A percentile compares a stretch with the other conserved stretches of the same genome.
Conservation (phyloP, 2,888 invertebrate species). For the Ctena decussata region DNA sequence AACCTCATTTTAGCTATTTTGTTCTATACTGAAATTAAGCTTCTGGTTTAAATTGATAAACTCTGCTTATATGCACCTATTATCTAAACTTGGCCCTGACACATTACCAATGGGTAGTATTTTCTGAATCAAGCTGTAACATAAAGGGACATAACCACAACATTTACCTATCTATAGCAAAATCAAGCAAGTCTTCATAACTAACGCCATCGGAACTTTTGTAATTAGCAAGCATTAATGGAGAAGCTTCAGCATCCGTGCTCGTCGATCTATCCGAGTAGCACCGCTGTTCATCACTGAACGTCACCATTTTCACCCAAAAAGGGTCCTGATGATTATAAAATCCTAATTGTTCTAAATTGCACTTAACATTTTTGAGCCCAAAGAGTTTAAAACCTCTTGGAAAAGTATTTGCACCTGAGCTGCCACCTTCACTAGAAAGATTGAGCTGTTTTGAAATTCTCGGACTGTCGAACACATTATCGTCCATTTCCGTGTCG, state of each 20-base stretch:
- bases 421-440: constrained; percentile 60
- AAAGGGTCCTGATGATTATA: constrained; percentile 82
- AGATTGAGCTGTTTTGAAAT: constrained; percentile 51
- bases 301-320: constrained; percentile 78
- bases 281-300: constrained; percentile 68
- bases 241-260: constrained; percentile 88
- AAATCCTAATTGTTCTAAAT: constrained; percentile 81
- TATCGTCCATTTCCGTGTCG: constrained; percentile 68
- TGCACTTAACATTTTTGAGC: constrained; percentile 77
- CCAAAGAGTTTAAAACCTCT: constrained; percentile 73
- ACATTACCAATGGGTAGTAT: too few species aligned
- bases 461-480: constrained; percentile 65
- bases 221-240: constrained; percentile 85
- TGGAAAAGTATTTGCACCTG: constrained; percentile 74
- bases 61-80: too few species aligned
- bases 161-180: constrained; percentile 91
- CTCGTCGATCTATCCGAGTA: constrained; percentile 64
- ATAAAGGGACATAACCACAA: constrained; percentile 53
- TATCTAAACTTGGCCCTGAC: too few species aligned
- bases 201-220: constrained; percentile 92
- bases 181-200: constrained; percentile 96
- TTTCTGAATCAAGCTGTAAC: not conserved
- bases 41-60: too few species aligned
- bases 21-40: too few species aligned
- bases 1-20: too few species aligned